These are phyloP conservation scores for Druceiella hillmani DNA, from an alignment of 2,888 invertebrate genomes.

Conservation along the genomic window DNA sequence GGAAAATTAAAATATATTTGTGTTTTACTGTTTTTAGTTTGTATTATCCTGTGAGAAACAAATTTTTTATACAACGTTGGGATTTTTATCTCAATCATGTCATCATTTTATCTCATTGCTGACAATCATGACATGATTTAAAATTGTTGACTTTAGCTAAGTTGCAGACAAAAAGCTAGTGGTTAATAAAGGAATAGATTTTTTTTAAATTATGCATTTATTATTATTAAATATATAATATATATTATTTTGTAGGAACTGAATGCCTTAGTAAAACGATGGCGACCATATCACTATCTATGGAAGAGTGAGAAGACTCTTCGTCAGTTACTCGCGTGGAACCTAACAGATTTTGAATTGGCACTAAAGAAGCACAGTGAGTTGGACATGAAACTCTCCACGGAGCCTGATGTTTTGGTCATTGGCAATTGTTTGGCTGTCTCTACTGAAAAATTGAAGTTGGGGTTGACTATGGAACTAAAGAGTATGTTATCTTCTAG, in stretches of 20 bases:
- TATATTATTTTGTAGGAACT: constrained; percentile 60
- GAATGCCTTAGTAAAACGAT: constrained; percentile 71
- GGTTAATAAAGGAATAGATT: too few relatives aligned
- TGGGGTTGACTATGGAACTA: constrained; percentile 77
- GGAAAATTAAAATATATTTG: too few relatives aligned
- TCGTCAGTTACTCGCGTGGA: constrained; percentile 67
- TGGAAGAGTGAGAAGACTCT: constrained; percentile 84
- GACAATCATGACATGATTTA: too few relatives aligned
- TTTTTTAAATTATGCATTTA: too few relatives aligned
- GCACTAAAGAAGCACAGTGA: constrained; percentile 72
- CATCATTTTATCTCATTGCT: too few relatives aligned
- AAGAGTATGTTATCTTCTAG: constrained; percentile 51
- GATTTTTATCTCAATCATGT: too few relatives aligned
- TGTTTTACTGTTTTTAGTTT: too few relatives aligned
- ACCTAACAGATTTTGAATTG: constrained; percentile 69
- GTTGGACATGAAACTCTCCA: constrained; percentile 63
- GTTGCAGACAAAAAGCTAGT: too few relatives aligned
- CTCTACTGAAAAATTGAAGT: constrained; percentile 78
- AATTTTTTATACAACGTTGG: too few relatives aligned
- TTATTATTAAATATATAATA: too few relatives aligned
- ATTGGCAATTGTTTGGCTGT: constrained; percentile 72
- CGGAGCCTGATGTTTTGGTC: constrained; percentile 67
- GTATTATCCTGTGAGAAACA: too few relatives aligned
- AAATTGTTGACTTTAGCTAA: too few relatives aligned
- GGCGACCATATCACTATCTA: constrained; percentile 83